Evolutionary conservation across 2,797 vertebrate species (phyloP), one percentile per base, ranked within the genome.

Genomic region (Nannoperca australis): DNA sequence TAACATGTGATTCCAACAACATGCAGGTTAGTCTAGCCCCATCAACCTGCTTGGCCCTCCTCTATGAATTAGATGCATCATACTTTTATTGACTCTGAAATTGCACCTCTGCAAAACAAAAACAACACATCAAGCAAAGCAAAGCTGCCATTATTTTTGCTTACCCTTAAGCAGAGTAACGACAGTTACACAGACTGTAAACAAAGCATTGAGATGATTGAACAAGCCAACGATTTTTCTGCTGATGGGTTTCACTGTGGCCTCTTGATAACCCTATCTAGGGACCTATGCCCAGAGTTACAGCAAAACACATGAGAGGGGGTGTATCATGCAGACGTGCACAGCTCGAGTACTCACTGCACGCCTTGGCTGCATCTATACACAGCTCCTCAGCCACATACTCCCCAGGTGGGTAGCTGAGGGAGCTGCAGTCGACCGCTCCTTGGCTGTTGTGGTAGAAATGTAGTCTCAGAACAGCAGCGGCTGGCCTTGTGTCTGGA

Each of bases 321-420:
- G 54, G 49, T 72, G 66, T 18, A 61, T 78, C 53, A 53, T 59
- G 47, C 22, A 63, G 56, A 32, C 61, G 60, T 38, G 34, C 36
- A 73, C 8, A 45, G 45, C 32, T 36, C 0, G 2, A 78, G 32
- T 84, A 95, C 95, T 95, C 81, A 96, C 95, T 92, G 79, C 94
- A 95, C 3, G 94, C 92, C 60, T 91, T 94, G 77, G 95, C 95
- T 74, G 94, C 94, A 12, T 93, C 87, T 18, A 95, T 89, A 58
- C 94, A 94, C 87, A 96, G 88, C 81, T 95, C 92, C 78, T 95
- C 95, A 1, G 91, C 93, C 58, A 95, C 84, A 60, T 95, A 95
- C 70, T 93, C 84, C 49, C 95, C 95, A n/a, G 94, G 91, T 34
- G 94, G 94, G 88, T 93, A 95, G 86, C 87, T 88, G 77, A 95